Evolutionary conservation across 2,888 invertebrate genomes (phyloP), one percentile per base, ranked within the genome.

Genomic region (Caenorhabditis drosophilae): DNA sequence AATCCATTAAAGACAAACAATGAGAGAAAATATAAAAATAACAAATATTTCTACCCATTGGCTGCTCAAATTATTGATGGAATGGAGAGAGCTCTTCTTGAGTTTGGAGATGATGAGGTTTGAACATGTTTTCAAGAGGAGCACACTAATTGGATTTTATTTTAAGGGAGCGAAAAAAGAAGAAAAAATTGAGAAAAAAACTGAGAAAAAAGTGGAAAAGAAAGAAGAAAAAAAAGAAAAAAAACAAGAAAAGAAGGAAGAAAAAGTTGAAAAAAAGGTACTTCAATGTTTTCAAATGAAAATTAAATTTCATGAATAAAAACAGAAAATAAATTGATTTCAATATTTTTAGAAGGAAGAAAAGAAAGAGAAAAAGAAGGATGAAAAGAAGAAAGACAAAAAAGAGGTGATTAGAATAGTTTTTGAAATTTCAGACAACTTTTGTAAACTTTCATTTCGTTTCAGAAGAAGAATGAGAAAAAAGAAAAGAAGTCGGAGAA

Each of bases 1-100:
- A 71, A 82, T 35, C 81, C 84, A 3, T 67, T 80, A 27, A 80
- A 84, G 12, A 74, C 84, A 27, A 83, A 79, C 68, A 78, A 82
- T 51, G 84, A 84, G 27, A 84, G 84, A 73, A 71, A 73, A 46
- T 80, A 78, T 67, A 68, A 51, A 44, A 73, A 77, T 61, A 75
- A 78, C 73, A 72, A 73, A 48, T 78, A 78, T 67, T 81, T 79
- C 73, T 81, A 76, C 61, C 81, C 81, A 31, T 70, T 78, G 38
- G 58, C 78, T 18, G 62, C 69, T 34, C 79, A 81, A 46, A 64
- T 75, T 36, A 60, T 75, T 55, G 74, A 74, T 44, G 74, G 70
- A 50, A 68, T 73, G 73, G 66, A 73, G 66, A 60, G 64, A 34
- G 73, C 73, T 45, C 69, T 67, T 22, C 48, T 69, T 15, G 71